These are phyloP conservation scores for Drosophila gaucha DNA, from an alignment of 2,888 invertebrate genomes.

Conservation along the genomic window DNA sequence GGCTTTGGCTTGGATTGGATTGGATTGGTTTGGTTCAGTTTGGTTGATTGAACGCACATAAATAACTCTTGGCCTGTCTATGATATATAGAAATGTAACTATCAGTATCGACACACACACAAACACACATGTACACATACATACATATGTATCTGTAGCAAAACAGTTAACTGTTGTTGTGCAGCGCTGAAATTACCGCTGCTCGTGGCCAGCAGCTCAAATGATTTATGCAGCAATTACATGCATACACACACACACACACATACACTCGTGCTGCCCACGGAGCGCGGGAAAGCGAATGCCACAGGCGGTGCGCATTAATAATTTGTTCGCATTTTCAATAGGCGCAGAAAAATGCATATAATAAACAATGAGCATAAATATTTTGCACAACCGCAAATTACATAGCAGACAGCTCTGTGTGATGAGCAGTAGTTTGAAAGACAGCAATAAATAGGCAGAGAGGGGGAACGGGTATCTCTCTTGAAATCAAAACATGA, in stretches of 20 bases:
- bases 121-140: background rate
- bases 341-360: slow-evolving; percentile 47
- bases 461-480: slow-evolving; percentile 2
- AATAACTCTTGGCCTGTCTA: slow-evolving; percentile 40
- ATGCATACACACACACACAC: slow-evolving; percentile 31
- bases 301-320: slow-evolving; percentile 54
- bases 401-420: slow-evolving; percentile 59
- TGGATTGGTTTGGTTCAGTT: slow-evolving; percentile 20
- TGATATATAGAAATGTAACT: slow-evolving; percentile 48
- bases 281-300: slow-evolving; percentile 10
- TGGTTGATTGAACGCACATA: slow-evolving; percentile 64
- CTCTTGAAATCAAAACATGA: slow-evolving; percentile 27
- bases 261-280: slow-evolving; percentile 13
- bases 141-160: slow-evolving; percentile 45
- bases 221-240: slow-evolving; percentile 77
- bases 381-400: slow-evolving; percentile 62
- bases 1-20: slow-evolving; percentile 12
- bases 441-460: background rate
- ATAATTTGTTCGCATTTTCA: slow-evolving; percentile 73
- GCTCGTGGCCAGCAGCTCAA: slow-evolving; percentile 60
- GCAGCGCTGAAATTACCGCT: slow-evolving; percentile 58
- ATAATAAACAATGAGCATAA: slow-evolving; percentile 74
- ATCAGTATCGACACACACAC: slow-evolving; percentile 22
- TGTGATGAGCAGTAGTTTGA: slow-evolving; percentile 3
- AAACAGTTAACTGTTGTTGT: slow-evolving; percentile 59